Evolutionary conservation across 1,140 invertebrate genomes (phyloP).

Genomic region (Dendroctonus ponderosae): DNA sequence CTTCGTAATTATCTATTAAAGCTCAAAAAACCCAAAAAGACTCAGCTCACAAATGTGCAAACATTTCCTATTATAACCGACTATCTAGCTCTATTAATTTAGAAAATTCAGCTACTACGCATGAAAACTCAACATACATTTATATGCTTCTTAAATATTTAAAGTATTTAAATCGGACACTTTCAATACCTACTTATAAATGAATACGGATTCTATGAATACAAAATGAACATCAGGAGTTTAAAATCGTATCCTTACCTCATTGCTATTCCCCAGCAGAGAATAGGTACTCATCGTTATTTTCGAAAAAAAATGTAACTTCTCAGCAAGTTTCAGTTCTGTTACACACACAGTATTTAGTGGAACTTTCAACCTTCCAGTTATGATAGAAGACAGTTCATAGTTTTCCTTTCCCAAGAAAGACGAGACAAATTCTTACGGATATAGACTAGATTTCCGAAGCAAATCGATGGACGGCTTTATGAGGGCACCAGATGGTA

Average conservation of each 20-base stretch:
- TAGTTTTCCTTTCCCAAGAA: neutral
- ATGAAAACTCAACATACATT: too few species aligned
- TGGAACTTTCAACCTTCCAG: too few species aligned
- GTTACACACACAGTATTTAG: too few species aligned
- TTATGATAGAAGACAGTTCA: neutral
- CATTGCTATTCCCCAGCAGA: constrained; percentile 8
- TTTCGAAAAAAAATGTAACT: neutral
- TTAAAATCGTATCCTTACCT: neutral
- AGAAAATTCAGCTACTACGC: too few species aligned
- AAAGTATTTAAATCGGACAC: neutral
- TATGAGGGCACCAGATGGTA: neutral
- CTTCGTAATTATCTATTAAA: too few species aligned
- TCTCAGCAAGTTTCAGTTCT: too few species aligned
- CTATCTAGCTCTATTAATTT: too few species aligned
- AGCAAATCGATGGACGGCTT: neutral
- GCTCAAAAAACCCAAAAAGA: too few species aligned
- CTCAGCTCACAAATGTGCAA: too few species aligned
- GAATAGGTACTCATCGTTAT: constrained; percentile 16
- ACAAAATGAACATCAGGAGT: neutral
- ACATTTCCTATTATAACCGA: too few species aligned
- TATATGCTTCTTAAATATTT: neutral
- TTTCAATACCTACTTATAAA: neutral
- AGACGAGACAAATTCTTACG: neutral
- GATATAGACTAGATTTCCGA: neutral
- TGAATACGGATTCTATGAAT: too few species aligned